phyloP scores from a whole-genome alignment of 2,113 vertebrate species.

The Istiophorus platypterus region DNA sequence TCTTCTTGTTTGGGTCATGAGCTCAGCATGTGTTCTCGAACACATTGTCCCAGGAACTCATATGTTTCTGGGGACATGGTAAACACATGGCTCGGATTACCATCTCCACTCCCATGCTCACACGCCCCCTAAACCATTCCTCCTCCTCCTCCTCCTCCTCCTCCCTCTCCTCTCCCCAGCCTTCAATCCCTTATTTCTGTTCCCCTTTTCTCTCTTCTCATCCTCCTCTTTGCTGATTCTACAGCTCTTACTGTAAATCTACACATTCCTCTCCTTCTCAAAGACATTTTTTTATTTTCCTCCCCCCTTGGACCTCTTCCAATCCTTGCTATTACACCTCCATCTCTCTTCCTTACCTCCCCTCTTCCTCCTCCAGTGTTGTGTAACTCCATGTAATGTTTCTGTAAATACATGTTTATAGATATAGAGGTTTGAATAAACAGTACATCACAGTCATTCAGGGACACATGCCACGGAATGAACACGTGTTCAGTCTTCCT shows the following conservation, averaged over 20 bases:
- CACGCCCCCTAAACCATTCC: constrained; percentile 24
- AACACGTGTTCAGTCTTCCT: constrained; percentile 9
- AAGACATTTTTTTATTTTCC: constrained; percentile 2
- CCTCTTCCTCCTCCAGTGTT: background rate
- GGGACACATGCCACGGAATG: background rate
- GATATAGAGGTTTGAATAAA: constrained; percentile 12
- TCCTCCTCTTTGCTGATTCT: background rate
- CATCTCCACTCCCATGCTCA: constrained; percentile 24
- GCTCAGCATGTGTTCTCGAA: constrained; percentile 52
- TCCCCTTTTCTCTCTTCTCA: background rate
- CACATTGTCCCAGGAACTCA: constrained; percentile 73
- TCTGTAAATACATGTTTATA: constrained; percentile 58
- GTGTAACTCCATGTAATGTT: constrained; percentile 55
- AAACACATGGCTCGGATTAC: constrained; percentile 83
- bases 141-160: constrained; percentile 13
- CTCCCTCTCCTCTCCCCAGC: constrained; percentile 5
- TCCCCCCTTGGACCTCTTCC: background rate
- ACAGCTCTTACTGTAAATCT: constrained; percentile 35
- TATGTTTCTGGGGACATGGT: constrained; percentile 65
- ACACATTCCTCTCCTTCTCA: constrained; percentile 62
- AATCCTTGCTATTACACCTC: constrained; percentile 4
- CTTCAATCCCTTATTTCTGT: background rate
- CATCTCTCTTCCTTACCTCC: background rate
- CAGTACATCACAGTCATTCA: background rate
- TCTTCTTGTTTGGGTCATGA: constrained; percentile 15